Conservation (phyloP, 2,888 invertebrate genomes). For the Drosophila rubida region DNA sequence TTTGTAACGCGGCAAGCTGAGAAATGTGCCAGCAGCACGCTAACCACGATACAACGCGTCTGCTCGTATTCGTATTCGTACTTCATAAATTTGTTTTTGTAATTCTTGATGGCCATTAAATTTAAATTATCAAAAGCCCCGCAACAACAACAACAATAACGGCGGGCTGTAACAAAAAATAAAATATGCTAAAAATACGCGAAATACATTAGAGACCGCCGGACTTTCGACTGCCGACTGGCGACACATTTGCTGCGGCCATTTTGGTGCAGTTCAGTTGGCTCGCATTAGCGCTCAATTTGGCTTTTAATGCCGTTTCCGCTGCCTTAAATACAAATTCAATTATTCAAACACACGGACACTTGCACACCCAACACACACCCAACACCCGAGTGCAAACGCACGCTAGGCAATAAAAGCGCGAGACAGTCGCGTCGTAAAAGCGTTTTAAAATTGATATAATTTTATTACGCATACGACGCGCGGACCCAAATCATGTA, state of each 20-base stretch:
- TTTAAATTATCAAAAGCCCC: constrained; percentile 65
- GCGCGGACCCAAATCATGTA: constrained; percentile 24
- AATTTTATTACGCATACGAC: constrained; percentile 73
- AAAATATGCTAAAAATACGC: constrained; percentile 40
- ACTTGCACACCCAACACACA: constrained; percentile 22
- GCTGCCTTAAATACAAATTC: constrained; percentile 73
- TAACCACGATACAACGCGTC: not conserved
- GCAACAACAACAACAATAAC: constrained; percentile 26
- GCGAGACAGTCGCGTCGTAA: constrained; percentile 45
- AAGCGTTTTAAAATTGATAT: constrained; percentile 70
- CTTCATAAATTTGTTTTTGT: constrained; percentile 72
- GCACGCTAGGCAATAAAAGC: constrained; percentile 48
- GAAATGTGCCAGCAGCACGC: constrained; percentile 11
- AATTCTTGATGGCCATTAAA: constrained; percentile 81
- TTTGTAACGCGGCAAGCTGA: constrained; percentile 26
- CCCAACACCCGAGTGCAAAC: too few relatives aligned
- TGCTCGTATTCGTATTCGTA: constrained; percentile 10
- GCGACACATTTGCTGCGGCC: constrained; percentile 63
- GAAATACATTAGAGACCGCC: constrained; percentile 37
- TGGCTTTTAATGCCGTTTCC: constrained; percentile 78
- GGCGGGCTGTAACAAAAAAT: constrained; percentile 9
- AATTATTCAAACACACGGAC: constrained; percentile 58
- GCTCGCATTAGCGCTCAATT: constrained; percentile 69
- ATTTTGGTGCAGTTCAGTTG: constrained; percentile 26
- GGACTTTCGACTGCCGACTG: constrained; percentile 21